Evolutionary conservation across 2,113 vertebrate species (phyloP).

Genomic region (Podilymbus podiceps): DNA sequence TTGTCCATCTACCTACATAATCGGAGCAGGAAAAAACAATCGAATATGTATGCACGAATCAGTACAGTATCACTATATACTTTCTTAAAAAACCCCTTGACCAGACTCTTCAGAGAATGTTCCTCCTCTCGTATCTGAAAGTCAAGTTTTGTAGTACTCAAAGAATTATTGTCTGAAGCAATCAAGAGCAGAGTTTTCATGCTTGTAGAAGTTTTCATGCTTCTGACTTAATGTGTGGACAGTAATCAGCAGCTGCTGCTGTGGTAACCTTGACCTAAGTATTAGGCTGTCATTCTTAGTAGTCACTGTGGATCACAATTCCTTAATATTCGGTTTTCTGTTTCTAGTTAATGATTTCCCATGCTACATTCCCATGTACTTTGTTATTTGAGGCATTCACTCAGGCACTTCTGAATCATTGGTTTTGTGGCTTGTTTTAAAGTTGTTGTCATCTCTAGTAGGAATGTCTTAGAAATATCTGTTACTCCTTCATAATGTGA

Average conservation of each 20-base stretch:
- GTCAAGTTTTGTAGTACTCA: background rate
- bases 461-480: background rate
- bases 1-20: background rate
- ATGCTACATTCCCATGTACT: background rate
- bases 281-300: background rate
- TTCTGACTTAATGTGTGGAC: background rate
- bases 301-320: background rate
- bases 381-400: background rate
- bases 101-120: background rate
- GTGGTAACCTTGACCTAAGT: background rate
- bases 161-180: background rate
- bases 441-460: background rate
- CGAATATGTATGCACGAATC: background rate
- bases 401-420: background rate
- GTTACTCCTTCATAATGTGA: background rate
- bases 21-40: background rate
- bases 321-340: background rate
- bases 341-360: background rate
- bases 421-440: background rate
- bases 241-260: background rate
- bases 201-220: background rate
- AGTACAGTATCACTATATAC: background rate
- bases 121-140: background rate
- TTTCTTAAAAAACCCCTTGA: fast-evolving
- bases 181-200: background rate